Base-by-base conservation (phyloP, 1,140 invertebrate genomes). In the Drosophila mauritiana region DNA sequence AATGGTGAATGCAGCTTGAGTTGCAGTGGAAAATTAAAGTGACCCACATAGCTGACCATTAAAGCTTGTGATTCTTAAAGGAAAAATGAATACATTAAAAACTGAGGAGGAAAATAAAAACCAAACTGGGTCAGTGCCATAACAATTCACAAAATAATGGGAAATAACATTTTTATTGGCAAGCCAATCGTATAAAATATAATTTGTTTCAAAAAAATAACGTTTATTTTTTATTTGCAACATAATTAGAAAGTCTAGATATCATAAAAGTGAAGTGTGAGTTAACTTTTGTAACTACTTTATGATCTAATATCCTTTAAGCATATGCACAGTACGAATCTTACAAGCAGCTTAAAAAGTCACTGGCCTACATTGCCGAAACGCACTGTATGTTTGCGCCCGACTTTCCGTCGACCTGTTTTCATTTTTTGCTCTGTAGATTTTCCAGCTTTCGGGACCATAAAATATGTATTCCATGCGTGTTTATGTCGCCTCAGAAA, bases 401-500 rank as follows among this genome's bases (percentile, higher is more conserved):
- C n/a, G n/a, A 54, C 42, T 67, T 64, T 56, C 40, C 46, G 57
- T 49, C 57, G 48, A 43, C 62, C 27, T 46, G 54, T 65, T 73
- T 31, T 51, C 31, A 51, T 58, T 80, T 79, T 52, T 42, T 39
- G 22, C 49, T 55, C 53, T 49, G 59, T 76, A 63, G 73, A 82
- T 62, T 77, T 76, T 51, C 56, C 36, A 57, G 59, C 36, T 25
- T 63, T 63, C 12, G 25, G 36, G 62, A 55, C 78, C 78, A 86
- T 86, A 73, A 85, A 85, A 85, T 78, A 88, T 86, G 57, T 86
- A 88, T 78, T 57, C 56, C 69, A 75, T 88, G 74, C 64, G 79
- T 85, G 78, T 82, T 88, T 82, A 72, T 61, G 69, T 52, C 56
- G 39, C 59, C 57, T 73, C 55, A 67, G 20, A 61, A 55, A 58